Percentiles rank a stretch among this genome's conserved stretches.
Conservation (phyloP, 2,113 vertebrate species). For the Pomatostomus ruficeps region DNA sequence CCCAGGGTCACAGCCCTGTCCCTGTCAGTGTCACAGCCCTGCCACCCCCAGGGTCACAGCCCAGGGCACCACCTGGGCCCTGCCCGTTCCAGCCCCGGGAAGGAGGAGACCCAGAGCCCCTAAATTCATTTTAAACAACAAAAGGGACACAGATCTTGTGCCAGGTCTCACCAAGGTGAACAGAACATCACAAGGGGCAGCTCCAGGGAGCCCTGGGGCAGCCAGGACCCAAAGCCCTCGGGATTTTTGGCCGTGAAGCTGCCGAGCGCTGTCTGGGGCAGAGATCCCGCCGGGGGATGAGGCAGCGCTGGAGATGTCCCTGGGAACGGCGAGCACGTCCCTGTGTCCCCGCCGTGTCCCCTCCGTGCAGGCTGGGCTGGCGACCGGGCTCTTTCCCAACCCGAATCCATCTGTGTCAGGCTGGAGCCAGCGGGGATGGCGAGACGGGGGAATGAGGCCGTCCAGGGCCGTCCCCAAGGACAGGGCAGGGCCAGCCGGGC, state of each 20-base stretch:
- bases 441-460: accelerated
- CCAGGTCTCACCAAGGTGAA: accelerated
- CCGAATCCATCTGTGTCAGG: not conserved
- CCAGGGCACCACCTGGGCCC: not conserved
- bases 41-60: not conserved
- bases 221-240: not conserved
- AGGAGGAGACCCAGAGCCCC: not conserved
- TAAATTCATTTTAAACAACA: not conserved
- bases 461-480: not conserved
- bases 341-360: not conserved
- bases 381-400: not conserved
- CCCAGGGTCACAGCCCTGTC: not conserved
- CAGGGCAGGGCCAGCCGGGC: not conserved
- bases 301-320: accelerated
- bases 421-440: not conserved
- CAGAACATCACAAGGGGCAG: not conserved
- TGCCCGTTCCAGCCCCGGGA: not conserved
- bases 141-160: not conserved
- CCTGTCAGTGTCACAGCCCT: not conserved
- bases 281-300: too few relatives aligned
- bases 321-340: accelerated
- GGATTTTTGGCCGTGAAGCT: not conserved
- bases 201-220: accelerated
- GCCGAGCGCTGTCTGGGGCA: accelerated
- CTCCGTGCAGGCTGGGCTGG: not conserved